Base-by-base conservation (phyloP, 2,797 vertebrate species). In the Gouania willdenowi region DNA sequence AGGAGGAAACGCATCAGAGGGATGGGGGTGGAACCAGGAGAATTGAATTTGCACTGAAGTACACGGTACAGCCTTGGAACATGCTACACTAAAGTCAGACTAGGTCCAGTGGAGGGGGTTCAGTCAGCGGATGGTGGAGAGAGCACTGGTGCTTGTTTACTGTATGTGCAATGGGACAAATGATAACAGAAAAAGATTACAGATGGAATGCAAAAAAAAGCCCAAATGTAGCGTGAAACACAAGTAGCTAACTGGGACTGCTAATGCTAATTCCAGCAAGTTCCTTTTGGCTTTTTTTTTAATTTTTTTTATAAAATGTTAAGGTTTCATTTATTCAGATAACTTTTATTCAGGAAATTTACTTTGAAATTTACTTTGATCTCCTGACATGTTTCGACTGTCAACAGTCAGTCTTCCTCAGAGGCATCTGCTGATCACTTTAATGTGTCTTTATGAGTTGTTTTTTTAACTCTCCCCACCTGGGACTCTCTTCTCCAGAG, bases 31-130 rank as follows among this genome's bases (percentile, higher is more conserved):
- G 56, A 46, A 19, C 8, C 7, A 8, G 14, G 40, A 45, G 49
- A 85, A 82, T 87, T 83, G 77, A 61, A 85, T 81, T 83, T 82
- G 81, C 71, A 36, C 63, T 70, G 55, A 49, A 77, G 79, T 76
- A 91, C n/a, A n/a, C 89, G 91, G 88, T 93, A 91, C 84, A 93
- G 91, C 94, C 95, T 96, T 98, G 93, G 95, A 97, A 91, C 27
- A 74, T 88, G 88, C 87, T 87, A 73, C 73, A 83, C 62, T 53
- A n/a, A n/a, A 78, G 76, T 81, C 79, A 78, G 71, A 87, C 77
- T 84, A 73, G 18, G 18, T 77, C 87, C 88, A 84, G 87, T 81
- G 88, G 88, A 85, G 88, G 91, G 90, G 88, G 84, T 84, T 83
- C 90, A 93, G 95, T 94, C 83, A 94, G 94, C 92, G 94, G 93